Evolutionary conservation across 1,140 invertebrate species (phyloP).

Genomic region (Drosophila kikkawai): DNA sequence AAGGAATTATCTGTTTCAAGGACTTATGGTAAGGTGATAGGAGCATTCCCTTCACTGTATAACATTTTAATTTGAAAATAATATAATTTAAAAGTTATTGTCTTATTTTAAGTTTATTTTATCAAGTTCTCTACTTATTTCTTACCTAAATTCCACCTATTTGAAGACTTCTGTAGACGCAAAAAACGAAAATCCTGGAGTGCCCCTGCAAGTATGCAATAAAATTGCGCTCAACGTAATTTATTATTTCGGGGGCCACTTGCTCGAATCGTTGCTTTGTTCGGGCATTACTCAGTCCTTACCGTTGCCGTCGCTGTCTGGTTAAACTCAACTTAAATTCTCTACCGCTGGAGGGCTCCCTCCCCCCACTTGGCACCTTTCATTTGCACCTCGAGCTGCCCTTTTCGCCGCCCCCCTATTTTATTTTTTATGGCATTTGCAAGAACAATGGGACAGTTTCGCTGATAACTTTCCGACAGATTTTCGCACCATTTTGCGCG

Average conservation of each 20-base stretch:
- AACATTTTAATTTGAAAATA: background rate
- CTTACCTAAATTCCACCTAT: background rate
- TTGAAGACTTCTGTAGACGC: background rate
- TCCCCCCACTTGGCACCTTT: conserved; percentile 25
- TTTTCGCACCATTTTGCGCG: conserved; percentile 52
- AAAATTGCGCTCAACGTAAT: conserved; percentile 53
- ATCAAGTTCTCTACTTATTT: too few relatives aligned
- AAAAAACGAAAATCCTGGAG: conserved; percentile 1
- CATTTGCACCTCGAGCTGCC: background rate
- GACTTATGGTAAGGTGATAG: background rate
- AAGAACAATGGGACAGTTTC: conserved; percentile 40
- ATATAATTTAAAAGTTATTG: too few relatives aligned
- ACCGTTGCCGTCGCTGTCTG: background rate
- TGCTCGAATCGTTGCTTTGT: background rate
- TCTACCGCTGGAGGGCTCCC: conserved; percentile 2
- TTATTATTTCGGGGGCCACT: conserved; percentile 46
- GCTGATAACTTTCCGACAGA: conserved; percentile 43
- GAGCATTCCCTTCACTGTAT: background rate
- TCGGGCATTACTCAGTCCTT: conserved; percentile 9
- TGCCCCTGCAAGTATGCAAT: conserved; percentile 48
- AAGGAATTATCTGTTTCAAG: background rate
- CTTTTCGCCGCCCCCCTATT: background rate
- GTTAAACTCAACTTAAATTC: conserved; percentile 38
- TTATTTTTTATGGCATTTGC: conserved; percentile 13
- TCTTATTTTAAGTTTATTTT: too few relatives aligned